phyloP scores from a whole-genome alignment of 2,113 vertebrate species.

The Ptychochromis oligacanthus region DNA sequence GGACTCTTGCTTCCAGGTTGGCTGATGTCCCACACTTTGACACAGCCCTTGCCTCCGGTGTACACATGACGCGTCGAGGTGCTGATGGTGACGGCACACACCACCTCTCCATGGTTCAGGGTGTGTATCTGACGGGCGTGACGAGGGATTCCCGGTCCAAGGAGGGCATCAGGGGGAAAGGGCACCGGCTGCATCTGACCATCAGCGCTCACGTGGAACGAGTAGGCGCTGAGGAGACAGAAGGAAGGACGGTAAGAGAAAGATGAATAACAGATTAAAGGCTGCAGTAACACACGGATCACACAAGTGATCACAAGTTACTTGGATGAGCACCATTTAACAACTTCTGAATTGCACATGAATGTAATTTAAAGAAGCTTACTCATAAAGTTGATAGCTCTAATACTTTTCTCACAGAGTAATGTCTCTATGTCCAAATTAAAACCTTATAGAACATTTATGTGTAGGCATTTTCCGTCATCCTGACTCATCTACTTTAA shows the following conservation, averaged over 20 bases:
- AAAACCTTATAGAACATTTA: not conserved
- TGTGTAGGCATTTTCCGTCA: not conserved
- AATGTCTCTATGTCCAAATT: not conserved
- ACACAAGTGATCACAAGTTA: not conserved
- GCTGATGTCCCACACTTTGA: constrained; percentile 94
- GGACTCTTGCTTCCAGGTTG: constrained; percentile 89
- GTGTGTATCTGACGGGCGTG: constrained; percentile 89
- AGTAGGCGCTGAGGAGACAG: constrained; percentile 79
- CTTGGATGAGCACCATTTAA: not conserved
- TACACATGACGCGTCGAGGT: constrained; percentile 89
- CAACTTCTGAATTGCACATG: not conserved
- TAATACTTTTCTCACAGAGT: not conserved
- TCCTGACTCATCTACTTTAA: not conserved
- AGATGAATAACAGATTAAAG: not conserved
- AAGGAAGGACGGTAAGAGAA: not conserved
- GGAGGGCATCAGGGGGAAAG: constrained; percentile 86
- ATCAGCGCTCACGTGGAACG: constrained; percentile 88
- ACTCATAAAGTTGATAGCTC: not conserved
- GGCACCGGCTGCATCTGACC: constrained; percentile 95
- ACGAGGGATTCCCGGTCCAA: constrained; percentile 85
- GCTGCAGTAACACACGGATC: too few relatives aligned
- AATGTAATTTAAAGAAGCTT: not conserved
- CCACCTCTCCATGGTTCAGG: constrained; percentile 89
- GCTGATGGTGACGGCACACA: constrained; percentile 93
- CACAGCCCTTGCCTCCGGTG: constrained; percentile 90